Evolutionary conservation across 2,113 vertebrate species (phyloP), one percentile per base, ranked within the genome.

Genomic region (Piprites chloris): DNA sequence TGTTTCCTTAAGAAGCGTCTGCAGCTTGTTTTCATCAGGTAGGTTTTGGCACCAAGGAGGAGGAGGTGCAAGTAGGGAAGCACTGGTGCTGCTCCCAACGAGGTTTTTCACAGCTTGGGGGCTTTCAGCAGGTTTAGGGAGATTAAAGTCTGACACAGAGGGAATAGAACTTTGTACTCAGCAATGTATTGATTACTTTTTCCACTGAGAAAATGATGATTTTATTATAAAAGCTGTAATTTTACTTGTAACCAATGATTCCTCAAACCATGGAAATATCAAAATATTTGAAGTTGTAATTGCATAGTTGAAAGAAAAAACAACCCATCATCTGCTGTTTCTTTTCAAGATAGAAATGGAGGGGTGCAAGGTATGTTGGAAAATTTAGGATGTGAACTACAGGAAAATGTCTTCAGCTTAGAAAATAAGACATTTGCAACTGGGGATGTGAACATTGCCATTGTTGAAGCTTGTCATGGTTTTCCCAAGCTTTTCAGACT

Each of bases 71-170:
- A 27, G 27, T 33, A 8, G 44, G 18, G 58, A 80, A 79, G 44
- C 9, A 6, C 27, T 22, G 7, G 49, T 1, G 0, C 59, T 83
- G 50, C 44, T 90, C n/a, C 82, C 4, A 0, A 2, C 23, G 52
- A 80, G 26, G 15, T 42, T 55, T 75, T 56, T 52, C 0, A 1
- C 23, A 28, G 37, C 41, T 66, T 19, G 1, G 27, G 52, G 23
- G 42, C 79, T 83, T 35, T 71, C 72, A 21, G 6, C 7, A 32
- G 9, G 23, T n/a, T 87, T 37, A 2, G 1, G 5, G 33, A 61
- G 41, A 21, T 59, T 19, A 28, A 50, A 12, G 8, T 61, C 44
- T 83, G 76, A 24, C 7, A 19, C 2, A 13, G 8, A 71, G 58
- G 50, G 44, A 87, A 42, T n/a, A 71, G 33, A 33, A 32, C 37